Conservation (phyloP, 2,113 vertebrate genomes). For the Noturus placidus region DNA sequence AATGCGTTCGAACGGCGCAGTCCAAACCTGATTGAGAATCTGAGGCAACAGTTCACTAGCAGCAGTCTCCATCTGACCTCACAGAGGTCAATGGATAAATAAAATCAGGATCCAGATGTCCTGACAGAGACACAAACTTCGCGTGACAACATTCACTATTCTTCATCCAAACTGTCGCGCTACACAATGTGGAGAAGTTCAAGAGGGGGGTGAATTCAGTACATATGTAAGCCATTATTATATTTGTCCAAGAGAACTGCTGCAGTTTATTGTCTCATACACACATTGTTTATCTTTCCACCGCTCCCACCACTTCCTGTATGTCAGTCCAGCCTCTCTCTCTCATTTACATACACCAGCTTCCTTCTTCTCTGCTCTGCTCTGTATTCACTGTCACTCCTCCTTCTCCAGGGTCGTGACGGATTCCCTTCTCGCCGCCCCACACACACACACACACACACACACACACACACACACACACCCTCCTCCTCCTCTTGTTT, state of each 20-base stretch:
- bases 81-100: not conserved
- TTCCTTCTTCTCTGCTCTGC: constrained; percentile 1
- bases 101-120: not conserved
- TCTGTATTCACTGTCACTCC: not conserved
- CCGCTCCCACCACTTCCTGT: constrained; percentile 36
- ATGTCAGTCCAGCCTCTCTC: constrained; percentile 18
- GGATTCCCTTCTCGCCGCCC: not conserved
- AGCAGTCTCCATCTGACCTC: not conserved
- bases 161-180: not conserved
- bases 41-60: not conserved
- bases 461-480: not conserved
- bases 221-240: not conserved
- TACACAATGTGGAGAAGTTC: not conserved
- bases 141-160: too few species aligned
- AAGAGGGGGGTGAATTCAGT: not conserved
- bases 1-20: not conserved
- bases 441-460: not conserved
- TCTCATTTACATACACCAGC: not conserved
- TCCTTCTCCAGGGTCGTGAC: not conserved
- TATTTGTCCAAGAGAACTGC: not conserved
- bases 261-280: not conserved
- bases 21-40: not conserved
- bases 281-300: constrained; percentile 4
- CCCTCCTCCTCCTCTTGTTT: constrained; percentile 52
- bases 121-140: too few species aligned